Conservation (phyloP, 2,888 invertebrate genomes). For the Drosophila ezoana region DNA sequence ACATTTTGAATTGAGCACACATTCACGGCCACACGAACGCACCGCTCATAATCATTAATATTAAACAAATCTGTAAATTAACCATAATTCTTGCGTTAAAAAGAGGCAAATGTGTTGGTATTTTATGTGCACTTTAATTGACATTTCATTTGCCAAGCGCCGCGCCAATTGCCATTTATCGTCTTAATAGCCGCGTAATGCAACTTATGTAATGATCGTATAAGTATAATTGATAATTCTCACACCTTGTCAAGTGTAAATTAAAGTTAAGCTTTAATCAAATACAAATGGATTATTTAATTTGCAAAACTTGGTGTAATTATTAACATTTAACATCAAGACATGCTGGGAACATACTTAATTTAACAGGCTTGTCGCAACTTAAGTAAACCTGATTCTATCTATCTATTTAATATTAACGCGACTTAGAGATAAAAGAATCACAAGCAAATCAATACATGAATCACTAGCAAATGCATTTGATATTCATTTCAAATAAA, state of each 20-base stretch:
- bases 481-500: too few species aligned
- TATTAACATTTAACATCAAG: conserved; percentile 8
- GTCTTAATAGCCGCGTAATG: conserved; percentile 12
- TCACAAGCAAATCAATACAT: background rate
- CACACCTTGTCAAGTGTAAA: conserved; percentile 25
- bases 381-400: conserved; percentile 6
- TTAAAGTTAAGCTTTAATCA: conserved; percentile 1
- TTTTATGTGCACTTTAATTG: conserved; percentile 66
- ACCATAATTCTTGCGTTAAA: conserved; percentile 27
- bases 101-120: conserved; percentile 29
- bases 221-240: conserved; percentile 32
- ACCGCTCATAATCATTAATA: conserved; percentile 36
- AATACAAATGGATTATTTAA: conserved; percentile 10
- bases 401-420: background rate
- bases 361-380: conserved; percentile 23
- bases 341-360: conserved; percentile 2
- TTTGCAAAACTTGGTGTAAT: conserved; percentile 2
- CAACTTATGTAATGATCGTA: conserved; percentile 20
- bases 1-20: conserved; percentile 45
- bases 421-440: background rate
- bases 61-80: conserved; percentile 53
- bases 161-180: conserved; percentile 35
- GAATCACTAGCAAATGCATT: background rate
- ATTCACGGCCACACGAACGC: background rate
- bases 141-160: conserved; percentile 37